These are phyloP conservation scores for Orycteropus afer DNA, from an alignment of 2,113 vertebrate genomes.

Conservation along the genomic window DNA sequence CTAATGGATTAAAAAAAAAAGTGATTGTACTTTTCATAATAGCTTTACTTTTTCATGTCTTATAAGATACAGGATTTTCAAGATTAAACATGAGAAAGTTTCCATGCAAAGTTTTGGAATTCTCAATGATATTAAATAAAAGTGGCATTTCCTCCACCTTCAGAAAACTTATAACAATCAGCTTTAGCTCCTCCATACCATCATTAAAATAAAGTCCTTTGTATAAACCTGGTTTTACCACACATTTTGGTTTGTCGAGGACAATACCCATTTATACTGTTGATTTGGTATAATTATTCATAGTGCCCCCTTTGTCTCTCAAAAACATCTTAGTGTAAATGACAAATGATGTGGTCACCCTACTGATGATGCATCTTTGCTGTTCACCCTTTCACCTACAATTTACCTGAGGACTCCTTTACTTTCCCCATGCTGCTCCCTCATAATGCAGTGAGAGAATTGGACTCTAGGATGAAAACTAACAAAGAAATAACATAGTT, in stretches of 20 bases:
- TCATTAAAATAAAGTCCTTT: background rate
- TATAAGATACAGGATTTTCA: background rate
- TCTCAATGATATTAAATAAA: slow-evolving; percentile 37
- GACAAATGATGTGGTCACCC: background rate
- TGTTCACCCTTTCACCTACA: rapidly evolving
- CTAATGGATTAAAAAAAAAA: background rate
- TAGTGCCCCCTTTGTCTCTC: background rate
- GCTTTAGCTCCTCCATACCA: background rate
- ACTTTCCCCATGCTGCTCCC: background rate
- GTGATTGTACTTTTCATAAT: background rate
- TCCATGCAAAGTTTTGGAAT: background rate
- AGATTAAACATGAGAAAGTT: slow-evolving; percentile 4
- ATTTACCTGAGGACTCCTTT: background rate
- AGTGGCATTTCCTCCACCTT: background rate
- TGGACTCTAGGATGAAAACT: background rate
- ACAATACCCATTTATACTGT: background rate
- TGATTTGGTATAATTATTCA: background rate
- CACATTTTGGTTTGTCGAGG: background rate
- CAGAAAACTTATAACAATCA: background rate
- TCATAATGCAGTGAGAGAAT: background rate
- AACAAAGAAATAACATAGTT: background rate
- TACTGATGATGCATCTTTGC: background rate
- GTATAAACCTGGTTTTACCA: background rate
- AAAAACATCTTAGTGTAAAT: background rate
- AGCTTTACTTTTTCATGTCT: background rate